Base-by-base conservation (phyloP, 2,113 vertebrate genomes). In the Talpa occidentalis region DNA sequence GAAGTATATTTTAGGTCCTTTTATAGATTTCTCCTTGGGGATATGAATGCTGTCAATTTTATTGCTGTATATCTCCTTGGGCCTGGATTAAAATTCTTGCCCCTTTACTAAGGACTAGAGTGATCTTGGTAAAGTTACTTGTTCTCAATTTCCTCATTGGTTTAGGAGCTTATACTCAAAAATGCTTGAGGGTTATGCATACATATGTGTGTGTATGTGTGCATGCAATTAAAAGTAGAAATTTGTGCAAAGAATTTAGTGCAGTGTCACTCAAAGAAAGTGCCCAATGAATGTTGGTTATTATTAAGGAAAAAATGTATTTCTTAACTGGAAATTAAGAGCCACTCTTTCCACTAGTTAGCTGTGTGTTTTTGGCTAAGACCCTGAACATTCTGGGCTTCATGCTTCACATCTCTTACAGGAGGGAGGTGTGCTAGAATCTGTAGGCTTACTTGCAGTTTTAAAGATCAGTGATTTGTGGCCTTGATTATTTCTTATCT, bases 361-460 rank as follows among this genome's bases (percentile, higher is more conserved):
- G 22, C 35, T 82, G n/a, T 56, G 59, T 70, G 74, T 49, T 94
- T 94, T 91, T 62, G 62, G 70, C 59, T 88, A 79, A 80, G 17
- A 67, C 17, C 44, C 10, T 94, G 7, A 59, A 66, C 10, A 49
- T 90, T 64, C 47, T 66, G 60, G 11, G 52, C 21, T 47, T 89
- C 35, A 37, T 87, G 93, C 87, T 69, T 16, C 15, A 44, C 40
- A 30, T 52, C 56, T 90, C 28, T 44, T 74, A 60, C 60, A 79
- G 62, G 28, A 82, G 10, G 8, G 22, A 67, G 15, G 8, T 81
- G 26, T 9, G 28, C 49, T 59, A 56, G 56, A 60, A 49, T 56
- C n/a, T 76, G 2, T 28, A 60, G 37, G 6, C 44, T 78, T 1
- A 12, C 59, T n/a, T 84, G 19, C 3, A 72, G 22, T 42, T 91